A percentile compares a stretch with the other conserved stretches of the same genome.
These are phyloP conservation scores for Theropithecus gelada DNA, from an alignment of 2,113 vertebrate species.

Conservation along the genomic window DNA sequence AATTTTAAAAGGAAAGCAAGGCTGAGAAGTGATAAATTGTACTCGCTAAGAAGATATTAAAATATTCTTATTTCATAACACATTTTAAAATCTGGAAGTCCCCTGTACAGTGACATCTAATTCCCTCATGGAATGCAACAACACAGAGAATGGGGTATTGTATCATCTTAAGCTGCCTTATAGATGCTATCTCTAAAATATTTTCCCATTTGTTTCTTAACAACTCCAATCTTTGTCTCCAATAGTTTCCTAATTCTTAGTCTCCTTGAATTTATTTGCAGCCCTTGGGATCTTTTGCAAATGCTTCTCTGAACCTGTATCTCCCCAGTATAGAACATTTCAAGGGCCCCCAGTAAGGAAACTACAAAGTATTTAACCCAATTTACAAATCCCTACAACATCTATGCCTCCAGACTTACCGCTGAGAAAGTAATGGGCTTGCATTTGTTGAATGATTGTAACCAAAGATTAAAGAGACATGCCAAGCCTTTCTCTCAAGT, in stretches of 20 bases:
- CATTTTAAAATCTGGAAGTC: neutral
- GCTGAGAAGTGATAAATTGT: neutral
- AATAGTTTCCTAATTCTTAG: neutral
- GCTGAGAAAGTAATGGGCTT: neutral
- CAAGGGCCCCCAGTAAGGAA: neutral
- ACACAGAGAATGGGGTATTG: neutral
- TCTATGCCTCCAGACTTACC: neutral
- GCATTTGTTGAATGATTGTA: neutral
- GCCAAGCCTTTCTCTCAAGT: neutral
- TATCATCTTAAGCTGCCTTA: neutral
- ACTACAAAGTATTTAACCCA: neutral
- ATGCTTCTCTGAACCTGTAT: neutral
- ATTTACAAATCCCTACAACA: neutral
- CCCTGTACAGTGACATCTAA: neutral
- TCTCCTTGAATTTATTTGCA: conserved; percentile 7
- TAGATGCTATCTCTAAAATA: neutral
- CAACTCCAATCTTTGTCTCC: neutral
- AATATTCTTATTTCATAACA: neutral
- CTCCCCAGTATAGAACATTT: neutral
- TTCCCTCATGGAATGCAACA: neutral
- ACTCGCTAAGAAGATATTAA: neutral
- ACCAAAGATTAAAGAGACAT: neutral
- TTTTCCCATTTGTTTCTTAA: neutral
- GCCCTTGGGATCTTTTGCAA: neutral
- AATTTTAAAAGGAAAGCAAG: conserved; percentile 23